Evolutionary conservation across 2,888 invertebrate species (phyloP).

Genomic region (Scaptomyza parva): DNA sequence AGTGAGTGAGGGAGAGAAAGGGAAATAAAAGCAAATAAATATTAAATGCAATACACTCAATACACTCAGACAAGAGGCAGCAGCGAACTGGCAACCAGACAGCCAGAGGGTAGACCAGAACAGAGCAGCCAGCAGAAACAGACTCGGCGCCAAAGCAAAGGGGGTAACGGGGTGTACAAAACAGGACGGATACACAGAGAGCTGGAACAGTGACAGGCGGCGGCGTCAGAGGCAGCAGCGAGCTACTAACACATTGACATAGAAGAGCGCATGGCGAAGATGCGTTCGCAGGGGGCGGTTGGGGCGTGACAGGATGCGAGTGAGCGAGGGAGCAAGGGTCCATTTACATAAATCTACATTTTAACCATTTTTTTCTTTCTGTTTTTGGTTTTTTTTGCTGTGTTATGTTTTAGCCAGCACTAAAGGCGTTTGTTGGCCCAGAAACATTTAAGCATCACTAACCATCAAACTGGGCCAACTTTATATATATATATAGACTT

Average conservation of each 20-base stretch:
- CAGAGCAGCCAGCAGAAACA: conserved; percentile 12
- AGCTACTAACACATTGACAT: conserved; percentile 47
- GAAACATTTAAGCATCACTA: conserved; percentile 9
- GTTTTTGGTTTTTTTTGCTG: neutral
- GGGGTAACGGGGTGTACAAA: neutral
- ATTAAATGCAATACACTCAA: conserved; percentile 81
- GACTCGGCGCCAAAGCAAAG: conserved; percentile 16
- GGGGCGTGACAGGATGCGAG: conserved; percentile 47
- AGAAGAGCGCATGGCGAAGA: conserved; percentile 34
- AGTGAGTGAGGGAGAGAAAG: conserved; percentile 17
- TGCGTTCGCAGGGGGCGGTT: conserved; percentile 14
- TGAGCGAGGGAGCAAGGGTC: conserved; percentile 29
- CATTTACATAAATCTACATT: conserved; percentile 79
- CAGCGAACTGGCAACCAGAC: conserved; percentile 55
- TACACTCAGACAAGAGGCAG: conserved; percentile 44
- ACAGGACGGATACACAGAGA: neutral
- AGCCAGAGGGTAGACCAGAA: conserved; percentile 26
- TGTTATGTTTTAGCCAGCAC: conserved; percentile 5
- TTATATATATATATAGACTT: neutral
- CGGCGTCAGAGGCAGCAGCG: neutral
- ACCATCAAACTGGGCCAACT: conserved; percentile 20
- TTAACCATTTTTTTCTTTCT: conserved; percentile 61
- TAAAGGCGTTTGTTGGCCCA: neutral
- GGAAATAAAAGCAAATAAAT: conserved; percentile 76
- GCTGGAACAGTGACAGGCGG: conserved; percentile 10